Conservation (phyloP, 2,113 vertebrate genomes). For the Glareola pratincola region DNA sequence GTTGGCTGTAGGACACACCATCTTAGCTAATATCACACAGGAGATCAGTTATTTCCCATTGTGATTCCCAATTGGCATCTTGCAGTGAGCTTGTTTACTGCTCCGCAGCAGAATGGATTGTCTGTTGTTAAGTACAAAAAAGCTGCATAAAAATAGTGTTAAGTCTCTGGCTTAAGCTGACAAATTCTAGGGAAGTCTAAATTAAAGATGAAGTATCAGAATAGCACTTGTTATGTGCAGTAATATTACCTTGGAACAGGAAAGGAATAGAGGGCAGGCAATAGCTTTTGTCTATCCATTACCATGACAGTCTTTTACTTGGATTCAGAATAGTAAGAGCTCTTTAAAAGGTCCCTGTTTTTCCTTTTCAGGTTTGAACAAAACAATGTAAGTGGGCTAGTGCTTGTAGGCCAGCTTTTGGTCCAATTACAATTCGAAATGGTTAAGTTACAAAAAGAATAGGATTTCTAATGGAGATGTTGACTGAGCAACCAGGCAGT, state of each 20-base stretch:
- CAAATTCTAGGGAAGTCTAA: conserved; percentile 36
- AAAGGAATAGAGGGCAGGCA: neutral
- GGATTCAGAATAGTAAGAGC: neutral
- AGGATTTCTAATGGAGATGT: conserved; percentile 26
- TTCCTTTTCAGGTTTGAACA: neutral
- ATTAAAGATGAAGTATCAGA: conserved; percentile 35
- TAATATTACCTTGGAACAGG: neutral
- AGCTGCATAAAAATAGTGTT: conserved; percentile 30
- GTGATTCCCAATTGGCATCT: conserved; percentile 43
- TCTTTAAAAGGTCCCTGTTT: neutral
- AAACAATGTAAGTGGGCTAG: neutral
- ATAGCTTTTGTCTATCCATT: neutral
- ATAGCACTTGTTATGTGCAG: neutral
- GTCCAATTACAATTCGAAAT: conserved; percentile 8
- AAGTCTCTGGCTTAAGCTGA: conserved; percentile 10
- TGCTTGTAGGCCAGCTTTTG: neutral
- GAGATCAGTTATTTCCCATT: conserved; percentile 65
- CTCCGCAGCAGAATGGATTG: neutral
- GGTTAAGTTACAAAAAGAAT: conserved; percentile 7
- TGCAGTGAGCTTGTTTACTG: conserved; percentile 62
- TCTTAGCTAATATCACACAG: conserved; percentile 56
- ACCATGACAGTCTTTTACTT: neutral
- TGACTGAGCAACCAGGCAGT: neutral
- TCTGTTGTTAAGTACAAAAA: conserved; percentile 15
- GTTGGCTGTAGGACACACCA: conserved; percentile 58